Base-by-base conservation (phyloP, 2,888 invertebrate genomes). In the Macroteleia sp. region DNA sequence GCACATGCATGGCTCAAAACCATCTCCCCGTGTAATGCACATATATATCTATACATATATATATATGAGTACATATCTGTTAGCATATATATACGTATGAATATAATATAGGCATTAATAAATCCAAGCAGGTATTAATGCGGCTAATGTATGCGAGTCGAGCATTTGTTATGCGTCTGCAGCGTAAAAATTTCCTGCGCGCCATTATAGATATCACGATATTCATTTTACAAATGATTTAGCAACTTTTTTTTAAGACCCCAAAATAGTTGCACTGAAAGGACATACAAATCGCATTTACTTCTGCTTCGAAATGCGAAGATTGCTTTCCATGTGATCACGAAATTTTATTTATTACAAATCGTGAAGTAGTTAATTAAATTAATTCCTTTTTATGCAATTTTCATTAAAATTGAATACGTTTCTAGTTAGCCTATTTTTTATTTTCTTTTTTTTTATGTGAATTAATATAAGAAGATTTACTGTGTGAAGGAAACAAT, bases 71-170 rank as follows among this genome's bases (percentile, higher is more conserved):
- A 25, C 25, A 25, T 25, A 25, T 25, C 3, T 25, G n/a, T n/a
- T n/a, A n/a, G n/a, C n/a, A 22, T 69, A 64, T 77, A 78, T 82
- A 78, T 82, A 81, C 82, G 82, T 82, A 88, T 84, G 87, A 88
- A 89, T 90, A 88, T 90, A 87, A 89, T 89, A 88, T 86, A 88
- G 86, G 83, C 88, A 90, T 89, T 89, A 89, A 90, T 90, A 89
- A 90, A 89, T 89, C 85, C 86, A 86, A 87, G 83, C 86, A 83
- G 82, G 84, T 89, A 90, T 90, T 90, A 89, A 90, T 87, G 86
- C 88, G 87, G 86, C 88, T 90, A 90, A 90, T 89, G 88, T 87
- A 88, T 88, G 88, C 88, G 82, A 81, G 82, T 78, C 80, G 80
- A 76, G 84, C 86, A 90, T 89, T 88, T 90, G 89, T 89, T 89